A percentile compares a stretch with the other conserved stretches of the same genome.
Evolutionary conservation across 2,797 vertebrate genomes (phyloP).

Genomic region (Xiphophorus birchmanni): DNA sequence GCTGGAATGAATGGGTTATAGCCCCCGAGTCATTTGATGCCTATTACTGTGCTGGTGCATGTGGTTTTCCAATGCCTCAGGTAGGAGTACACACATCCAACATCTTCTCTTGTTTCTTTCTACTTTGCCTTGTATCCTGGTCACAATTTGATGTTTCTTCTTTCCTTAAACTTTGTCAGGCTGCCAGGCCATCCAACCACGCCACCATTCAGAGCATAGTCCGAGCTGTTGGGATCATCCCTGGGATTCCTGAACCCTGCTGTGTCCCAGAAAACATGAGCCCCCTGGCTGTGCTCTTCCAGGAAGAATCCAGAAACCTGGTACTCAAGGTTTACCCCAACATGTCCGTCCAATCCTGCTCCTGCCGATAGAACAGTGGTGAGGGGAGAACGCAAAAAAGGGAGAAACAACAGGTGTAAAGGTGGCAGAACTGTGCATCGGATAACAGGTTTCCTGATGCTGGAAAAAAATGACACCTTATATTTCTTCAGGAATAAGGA

Average conservation of each 20-base stretch:
- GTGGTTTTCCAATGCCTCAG: constrained; percentile 95
- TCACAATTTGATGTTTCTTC: not conserved
- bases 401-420: constrained; percentile 49
- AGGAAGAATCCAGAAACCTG: constrained; percentile 88
- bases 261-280: constrained; percentile 94
- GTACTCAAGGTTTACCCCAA: constrained; percentile 94
- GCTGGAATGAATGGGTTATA: constrained; percentile 97
- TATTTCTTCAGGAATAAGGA: constrained; percentile 54
- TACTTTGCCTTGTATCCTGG: not conserved
- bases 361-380: constrained; percentile 84
- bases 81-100: constrained; percentile 73
- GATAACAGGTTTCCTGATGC: constrained; percentile 49
- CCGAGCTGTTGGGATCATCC: constrained; percentile 92
- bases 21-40: constrained; percentile 95
- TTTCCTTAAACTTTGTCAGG: constrained; percentile 68
- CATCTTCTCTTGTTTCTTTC: not conserved
- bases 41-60: constrained; percentile 92
- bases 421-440: constrained; percentile 51
- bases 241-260: constrained; percentile 93
- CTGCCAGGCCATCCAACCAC: constrained; percentile 91
- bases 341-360: constrained; percentile 94
- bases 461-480: constrained; percentile 50
- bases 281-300: constrained; percentile 89
- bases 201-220: constrained; percentile 98
- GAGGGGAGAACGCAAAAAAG: constrained; percentile 19